These are phyloP conservation scores for Rhipidura dahli DNA, from an alignment of 2,113 vertebrate genomes.

Conservation along the genomic window DNA sequence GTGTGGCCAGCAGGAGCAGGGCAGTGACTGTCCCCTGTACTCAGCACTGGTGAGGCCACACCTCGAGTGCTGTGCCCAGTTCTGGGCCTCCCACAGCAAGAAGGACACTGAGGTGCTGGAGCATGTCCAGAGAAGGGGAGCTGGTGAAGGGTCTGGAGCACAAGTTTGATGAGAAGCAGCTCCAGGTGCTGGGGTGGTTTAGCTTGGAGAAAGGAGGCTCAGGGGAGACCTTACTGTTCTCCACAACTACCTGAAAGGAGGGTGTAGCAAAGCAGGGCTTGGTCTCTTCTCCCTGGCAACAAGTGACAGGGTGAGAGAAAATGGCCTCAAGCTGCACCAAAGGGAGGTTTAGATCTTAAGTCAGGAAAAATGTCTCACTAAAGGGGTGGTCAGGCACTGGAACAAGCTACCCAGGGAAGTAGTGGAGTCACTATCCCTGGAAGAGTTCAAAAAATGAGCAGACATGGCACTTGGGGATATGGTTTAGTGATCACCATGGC, in stretches of 20 bases:
- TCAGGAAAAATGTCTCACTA: not conserved
- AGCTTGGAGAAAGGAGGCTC: not conserved
- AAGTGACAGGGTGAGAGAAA: not conserved
- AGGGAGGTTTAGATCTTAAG: not conserved
- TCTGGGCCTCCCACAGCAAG: not conserved
- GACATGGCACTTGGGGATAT: not conserved
- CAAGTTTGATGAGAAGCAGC: not conserved
- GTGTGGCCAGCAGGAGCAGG: not conserved
- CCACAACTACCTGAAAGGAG: not conserved
- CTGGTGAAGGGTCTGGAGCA: not conserved
- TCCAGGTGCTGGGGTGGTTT: not conserved
- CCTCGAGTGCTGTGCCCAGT: not conserved
- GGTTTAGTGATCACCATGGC: not conserved
- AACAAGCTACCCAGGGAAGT: not conserved
- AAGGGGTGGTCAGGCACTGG: not conserved
- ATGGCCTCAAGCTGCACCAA: not conserved
- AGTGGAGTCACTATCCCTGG: not conserved
- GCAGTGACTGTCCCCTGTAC: not conserved
- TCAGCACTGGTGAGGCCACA: fast-evolving
- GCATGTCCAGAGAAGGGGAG: fast-evolving
- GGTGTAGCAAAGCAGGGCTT: not conserved
- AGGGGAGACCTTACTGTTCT: not conserved
- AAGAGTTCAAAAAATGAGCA: not conserved
- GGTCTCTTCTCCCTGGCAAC: not conserved
- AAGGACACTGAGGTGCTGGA: not conserved